phyloP scores from a whole-genome alignment of 2,888 invertebrate genomes.

The Lithodes maja region DNA sequence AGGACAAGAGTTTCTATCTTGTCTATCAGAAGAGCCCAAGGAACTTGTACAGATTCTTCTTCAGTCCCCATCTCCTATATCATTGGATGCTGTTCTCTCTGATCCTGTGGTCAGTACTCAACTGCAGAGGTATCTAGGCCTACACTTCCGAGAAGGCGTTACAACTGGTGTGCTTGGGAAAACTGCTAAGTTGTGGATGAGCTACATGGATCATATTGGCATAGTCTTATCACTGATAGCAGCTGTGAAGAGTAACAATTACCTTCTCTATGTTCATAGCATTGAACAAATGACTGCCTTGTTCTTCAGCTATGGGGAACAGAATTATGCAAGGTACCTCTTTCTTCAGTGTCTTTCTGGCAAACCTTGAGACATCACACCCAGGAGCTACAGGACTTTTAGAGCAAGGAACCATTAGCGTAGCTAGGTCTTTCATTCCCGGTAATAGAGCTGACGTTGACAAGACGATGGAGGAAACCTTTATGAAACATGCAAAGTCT shows the following conservation, averaged over 20 bases:
- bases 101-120: no score
- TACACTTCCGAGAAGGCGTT: not conserved
- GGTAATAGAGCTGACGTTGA: not conserved
- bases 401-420: not conserved
- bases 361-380: not conserved
- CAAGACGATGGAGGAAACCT: not conserved
- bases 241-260: not conserved
- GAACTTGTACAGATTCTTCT: no score
- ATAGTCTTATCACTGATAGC: not conserved
- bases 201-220: conserved; percentile 17
- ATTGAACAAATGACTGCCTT: not conserved
- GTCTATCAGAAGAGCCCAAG: no score
- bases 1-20: no score
- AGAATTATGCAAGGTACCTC: not conserved
- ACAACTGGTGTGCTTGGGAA: not conserved
- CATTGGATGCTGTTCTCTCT: no score
- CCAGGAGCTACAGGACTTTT: not conserved
- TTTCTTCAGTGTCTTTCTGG: not conserved
- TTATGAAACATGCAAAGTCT: not conserved
- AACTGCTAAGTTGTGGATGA: conserved; percentile 25
- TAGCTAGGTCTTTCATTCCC: not conserved
- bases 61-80: no score
- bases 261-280: not conserved
- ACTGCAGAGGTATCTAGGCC: not conserved
- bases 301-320: not conserved